Percentiles rank a stretch among this genome's conserved stretches.
phyloP scores from a whole-genome alignment of 2,888 invertebrate genomes.

The Neoitamus cyanurus region DNA sequence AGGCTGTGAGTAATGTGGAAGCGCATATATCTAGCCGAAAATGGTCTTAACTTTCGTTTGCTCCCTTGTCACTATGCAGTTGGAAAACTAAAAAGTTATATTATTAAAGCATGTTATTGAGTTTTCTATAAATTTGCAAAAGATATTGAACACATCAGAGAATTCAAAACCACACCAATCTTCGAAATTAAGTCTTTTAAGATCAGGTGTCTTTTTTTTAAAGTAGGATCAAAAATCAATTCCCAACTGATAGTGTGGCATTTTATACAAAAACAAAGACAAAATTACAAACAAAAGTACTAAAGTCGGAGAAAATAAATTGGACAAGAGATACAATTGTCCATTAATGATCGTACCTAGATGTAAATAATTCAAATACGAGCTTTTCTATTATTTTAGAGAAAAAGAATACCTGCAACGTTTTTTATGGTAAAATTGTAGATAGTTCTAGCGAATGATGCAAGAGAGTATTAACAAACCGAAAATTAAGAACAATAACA shows the following conservation, averaged over 20 bases:
- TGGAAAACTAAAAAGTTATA: not conserved
- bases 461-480: constrained; percentile 13
- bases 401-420: constrained; percentile 11
- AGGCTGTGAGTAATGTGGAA: constrained; percentile 9
- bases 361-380: constrained; percentile 34
- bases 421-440: constrained; percentile 26
- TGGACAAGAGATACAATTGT: not conserved
- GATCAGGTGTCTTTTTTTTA: too few relatives aligned
- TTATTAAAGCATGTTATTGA: too few relatives aligned
- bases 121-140: not conserved
- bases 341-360: constrained; percentile 23
- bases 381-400: constrained; percentile 34
- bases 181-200: not conserved
- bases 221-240: too few relatives aligned
- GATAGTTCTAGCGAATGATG: constrained; percentile 10
- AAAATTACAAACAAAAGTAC: not conserved
- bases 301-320: not conserved
- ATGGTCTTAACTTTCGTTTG: not conserved
- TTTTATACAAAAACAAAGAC: not conserved
- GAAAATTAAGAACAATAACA: constrained; percentile 40
- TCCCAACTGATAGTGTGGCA: not conserved
- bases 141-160: not conserved
- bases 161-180: not conserved
- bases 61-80: not conserved
- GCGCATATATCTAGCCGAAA: not conserved